These are phyloP conservation scores for Phyllotreta cruciferae DNA, from an alignment of 2,888 invertebrate genomes.

Conservation along the genomic window DNA sequence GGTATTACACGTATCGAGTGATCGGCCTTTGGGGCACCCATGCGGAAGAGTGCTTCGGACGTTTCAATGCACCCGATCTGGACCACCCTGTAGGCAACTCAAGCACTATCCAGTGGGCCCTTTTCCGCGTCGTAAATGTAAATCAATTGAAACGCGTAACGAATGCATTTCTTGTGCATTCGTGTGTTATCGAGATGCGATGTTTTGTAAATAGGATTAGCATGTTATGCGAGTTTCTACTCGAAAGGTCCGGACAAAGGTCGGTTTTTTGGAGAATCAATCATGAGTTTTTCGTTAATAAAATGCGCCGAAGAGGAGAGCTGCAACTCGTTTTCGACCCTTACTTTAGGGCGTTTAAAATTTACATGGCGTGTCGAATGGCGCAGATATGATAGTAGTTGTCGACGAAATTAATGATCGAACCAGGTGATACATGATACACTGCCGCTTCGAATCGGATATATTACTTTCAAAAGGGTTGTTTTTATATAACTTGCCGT, in stretches of 20 bases:
- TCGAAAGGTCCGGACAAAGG: too few relatives aligned
- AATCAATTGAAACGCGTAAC: constrained; percentile 11
- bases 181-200: too few relatives aligned
- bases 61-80: constrained; percentile 44
- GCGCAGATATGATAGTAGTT: constrained; percentile 47
- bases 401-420: constrained; percentile 42
- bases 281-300: too few relatives aligned
- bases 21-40: constrained; percentile 29
- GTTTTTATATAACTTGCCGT: constrained; percentile 22
- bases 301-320: constrained; percentile 1
- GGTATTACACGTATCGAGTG: constrained; percentile 45
- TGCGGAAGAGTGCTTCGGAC: constrained; percentile 45
- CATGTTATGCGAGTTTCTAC: too few relatives aligned
- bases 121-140: neutral
- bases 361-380: constrained; percentile 45
- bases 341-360: constrained; percentile 17
- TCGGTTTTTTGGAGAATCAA: too few relatives aligned
- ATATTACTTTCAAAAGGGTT: constrained; percentile 39
- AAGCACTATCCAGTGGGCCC: neutral
- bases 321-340: constrained; percentile 15
- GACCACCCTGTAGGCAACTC: constrained; percentile 45
- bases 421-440: constrained; percentile 45
- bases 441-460: constrained; percentile 43
- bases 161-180: neutral
- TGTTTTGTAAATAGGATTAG: too few relatives aligned